phyloP scores from a whole-genome alignment of 2,888 invertebrate species.

The Microdon myrmicae region DNA sequence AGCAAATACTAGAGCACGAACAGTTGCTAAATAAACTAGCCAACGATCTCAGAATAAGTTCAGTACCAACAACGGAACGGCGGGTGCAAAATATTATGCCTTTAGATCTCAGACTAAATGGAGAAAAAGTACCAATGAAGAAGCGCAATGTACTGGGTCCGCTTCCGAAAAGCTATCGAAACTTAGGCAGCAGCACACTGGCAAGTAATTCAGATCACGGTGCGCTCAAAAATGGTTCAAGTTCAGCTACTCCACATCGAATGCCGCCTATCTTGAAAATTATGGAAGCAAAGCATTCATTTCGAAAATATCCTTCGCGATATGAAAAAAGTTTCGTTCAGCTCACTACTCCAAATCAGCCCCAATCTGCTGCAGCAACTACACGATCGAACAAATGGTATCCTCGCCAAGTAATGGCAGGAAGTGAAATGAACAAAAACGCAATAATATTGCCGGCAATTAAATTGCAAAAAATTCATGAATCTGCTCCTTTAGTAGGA shows the following conservation, averaged over 20 bases:
- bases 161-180: conserved; percentile 15
- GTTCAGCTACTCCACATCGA: conserved; percentile 55
- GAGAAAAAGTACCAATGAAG: conserved; percentile 17
- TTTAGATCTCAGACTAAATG: conserved; percentile 22
- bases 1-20: conserved; percentile 39
- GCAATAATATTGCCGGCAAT: conserved; percentile 61
- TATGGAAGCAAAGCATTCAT: conserved; percentile 59
- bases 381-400: conserved; percentile 42
- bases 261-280: conserved; percentile 66
- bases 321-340: conserved; percentile 63
- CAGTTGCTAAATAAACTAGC: conserved; percentile 53
- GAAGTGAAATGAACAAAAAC: conserved; percentile 58
- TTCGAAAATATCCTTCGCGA: conserved; percentile 58
- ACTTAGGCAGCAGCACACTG: conserved; percentile 22
- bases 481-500: conserved; percentile 46
- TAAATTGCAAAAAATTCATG: conserved; percentile 54
- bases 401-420: conserved; percentile 19
- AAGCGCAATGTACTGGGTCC: conserved; percentile 15
- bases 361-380: conserved; percentile 61
- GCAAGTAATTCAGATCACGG: conserved; percentile 19
- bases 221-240: conserved; percentile 43
- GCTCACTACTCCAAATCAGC: conserved; percentile 58
- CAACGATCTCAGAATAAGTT: conserved; percentile 57
- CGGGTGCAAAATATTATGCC: conserved; percentile 51
- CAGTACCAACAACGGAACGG: conserved; percentile 56